Evolutionary conservation across 2,797 vertebrate species (phyloP), one percentile per base, ranked within the genome.

Genomic region (Myotis myotis): DNA sequence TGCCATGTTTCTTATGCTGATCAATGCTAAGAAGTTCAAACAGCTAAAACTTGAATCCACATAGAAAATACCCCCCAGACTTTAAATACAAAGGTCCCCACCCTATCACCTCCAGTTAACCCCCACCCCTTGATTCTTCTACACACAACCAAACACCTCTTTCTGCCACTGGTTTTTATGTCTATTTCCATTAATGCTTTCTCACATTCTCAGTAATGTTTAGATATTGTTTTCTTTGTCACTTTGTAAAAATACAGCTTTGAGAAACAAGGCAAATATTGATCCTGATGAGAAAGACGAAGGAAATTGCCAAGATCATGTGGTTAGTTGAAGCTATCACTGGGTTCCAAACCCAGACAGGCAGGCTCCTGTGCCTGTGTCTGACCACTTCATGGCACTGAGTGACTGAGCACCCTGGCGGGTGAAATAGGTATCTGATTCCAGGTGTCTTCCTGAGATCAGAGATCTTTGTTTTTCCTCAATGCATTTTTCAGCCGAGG

Each of bases 221-320:
- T 82, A 85, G 79, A 53, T 28, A 51, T 70, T 57, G 16, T 75
- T 83, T 96, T 44, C 80, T 88, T 86, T 79, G 44, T 89, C 72
- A 80, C 22, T 33, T 6, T 55, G 66, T 70, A 90, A 89, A 76
- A 72, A 86, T 33, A 28, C 13, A 47, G 16, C 41, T 89, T 94
- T 76, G 64, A 49, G 20, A 81, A 79, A 76, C 68, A 33, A 93
- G 38, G n/a, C 9, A n/a, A 62, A 83, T 71, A 84, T 57, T 80
- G 70, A 75, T 75, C 20, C 66, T 11, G 10, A 64, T 70, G 36
- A 19, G 36, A 55, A n/a, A 71, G 33, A 72, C 70, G 49, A 86
- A 78, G 36, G 66, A 71, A 57, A 22, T 16, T 66, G 75, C 55
- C 51, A 75, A 89, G 80, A n/a, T 66, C 6, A 9, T 11, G 4